Conservation (phyloP, 2,113 vertebrate genomes). For the Anarrhichthys ocellatus region DNA sequence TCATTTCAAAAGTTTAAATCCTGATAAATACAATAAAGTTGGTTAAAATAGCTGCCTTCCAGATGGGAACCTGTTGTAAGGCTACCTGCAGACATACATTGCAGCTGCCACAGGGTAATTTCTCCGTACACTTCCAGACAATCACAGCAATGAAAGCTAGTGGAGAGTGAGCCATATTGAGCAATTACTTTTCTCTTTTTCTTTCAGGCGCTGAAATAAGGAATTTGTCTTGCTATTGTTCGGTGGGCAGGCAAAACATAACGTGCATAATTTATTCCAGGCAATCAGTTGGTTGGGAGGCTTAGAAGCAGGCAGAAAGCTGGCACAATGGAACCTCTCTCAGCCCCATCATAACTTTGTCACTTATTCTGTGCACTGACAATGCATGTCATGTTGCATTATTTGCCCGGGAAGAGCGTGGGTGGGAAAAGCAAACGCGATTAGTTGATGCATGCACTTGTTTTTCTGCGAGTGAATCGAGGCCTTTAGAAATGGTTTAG, state of each 20-base stretch:
- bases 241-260: constrained; percentile 47
- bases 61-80: background rate
- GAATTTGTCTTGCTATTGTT: constrained; percentile 62
- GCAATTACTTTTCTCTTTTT: constrained; percentile 19
- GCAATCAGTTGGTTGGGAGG: constrained; percentile 58
- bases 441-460: constrained; percentile 70
- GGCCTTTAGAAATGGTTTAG: constrained; percentile 64
- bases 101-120: constrained; percentile 29
- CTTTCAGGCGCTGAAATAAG: constrained; percentile 44
- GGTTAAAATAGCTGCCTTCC: background rate
- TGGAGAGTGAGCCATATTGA: constrained; percentile 42
- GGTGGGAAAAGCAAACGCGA: constrained; percentile 73
- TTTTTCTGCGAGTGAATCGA: constrained; percentile 59
- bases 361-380: constrained; percentile 65
- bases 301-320: constrained; percentile 49
- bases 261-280: constrained; percentile 59
- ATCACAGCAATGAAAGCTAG: constrained; percentile 39
- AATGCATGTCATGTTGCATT: constrained; percentile 72
- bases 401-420: constrained; percentile 66
- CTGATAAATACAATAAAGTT: background rate
- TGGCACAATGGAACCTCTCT: constrained; percentile 56
- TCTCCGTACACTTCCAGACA: constrained; percentile 37
- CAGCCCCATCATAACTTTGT: constrained; percentile 70
- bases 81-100: constrained; percentile 34
- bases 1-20: background rate